Evolutionary conservation across 2,888 invertebrate genomes (phyloP).

Genomic region (Doris montereyensis): DNA sequence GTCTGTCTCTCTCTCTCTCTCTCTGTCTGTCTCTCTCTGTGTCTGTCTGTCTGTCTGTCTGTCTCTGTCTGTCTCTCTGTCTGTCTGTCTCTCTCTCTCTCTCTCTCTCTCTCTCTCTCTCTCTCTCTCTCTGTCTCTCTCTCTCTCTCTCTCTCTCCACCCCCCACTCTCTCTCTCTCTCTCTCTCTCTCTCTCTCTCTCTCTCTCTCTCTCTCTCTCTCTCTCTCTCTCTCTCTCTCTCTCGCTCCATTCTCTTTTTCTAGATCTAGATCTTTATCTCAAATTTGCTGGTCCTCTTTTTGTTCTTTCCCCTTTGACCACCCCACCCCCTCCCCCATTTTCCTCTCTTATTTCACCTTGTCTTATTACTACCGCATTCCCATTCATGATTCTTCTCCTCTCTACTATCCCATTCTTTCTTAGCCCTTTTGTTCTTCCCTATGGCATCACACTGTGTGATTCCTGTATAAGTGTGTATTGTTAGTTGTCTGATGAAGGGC

Average conservation of each 20-base stretch:
- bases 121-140: constrained; percentile 42
- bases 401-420: background rate
- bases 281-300: background rate
- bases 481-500: no score
- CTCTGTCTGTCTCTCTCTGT: no score
- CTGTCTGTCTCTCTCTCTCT: constrained; percentile 1
- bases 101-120: constrained; percentile 18
- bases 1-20: no score
- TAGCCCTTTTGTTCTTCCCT: no score
- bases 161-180: constrained; percentile 30
- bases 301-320: background rate
- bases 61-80: background rate
- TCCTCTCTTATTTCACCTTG: background rate
- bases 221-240: background rate
- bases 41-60: background rate
- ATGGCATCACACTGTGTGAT: no score
- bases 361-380: background rate
- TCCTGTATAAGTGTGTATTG: no score
- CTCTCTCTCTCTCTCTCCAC: constrained; percentile 48
- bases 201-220: constrained; percentile 8
- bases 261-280: background rate
- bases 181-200: constrained; percentile 23
- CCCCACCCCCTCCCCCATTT: background rate
- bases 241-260: background rate
- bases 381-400: background rate